A percentile compares a stretch with the other conserved stretches of the same genome.
These are phyloP conservation scores for Petrolisthes manimaculis DNA, from an alignment of 2,888 invertebrate species.

Conservation along the genomic window DNA sequence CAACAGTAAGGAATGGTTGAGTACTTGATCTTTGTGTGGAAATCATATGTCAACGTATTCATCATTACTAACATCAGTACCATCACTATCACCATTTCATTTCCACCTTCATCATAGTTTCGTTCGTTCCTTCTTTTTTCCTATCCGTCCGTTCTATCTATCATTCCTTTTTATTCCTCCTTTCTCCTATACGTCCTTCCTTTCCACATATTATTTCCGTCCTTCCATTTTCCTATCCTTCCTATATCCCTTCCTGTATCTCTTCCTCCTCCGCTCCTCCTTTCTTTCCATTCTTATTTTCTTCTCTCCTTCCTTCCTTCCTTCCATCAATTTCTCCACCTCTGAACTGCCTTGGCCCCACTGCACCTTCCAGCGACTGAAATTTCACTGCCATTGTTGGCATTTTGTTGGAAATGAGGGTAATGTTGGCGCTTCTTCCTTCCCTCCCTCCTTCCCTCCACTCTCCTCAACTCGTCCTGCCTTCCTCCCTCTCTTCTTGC, in stretches of 20 bases:
- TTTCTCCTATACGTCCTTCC: not conserved
- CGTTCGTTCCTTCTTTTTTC: not conserved
- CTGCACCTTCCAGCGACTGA: no score
- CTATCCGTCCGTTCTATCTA: not conserved
- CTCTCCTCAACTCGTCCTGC: not conserved
- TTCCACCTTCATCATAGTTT: not conserved
- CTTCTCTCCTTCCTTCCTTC: not conserved
- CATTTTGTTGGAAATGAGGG: no score
- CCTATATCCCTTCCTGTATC: conserved; percentile 10
- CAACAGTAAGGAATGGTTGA: no score
- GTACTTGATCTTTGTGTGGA: no score
- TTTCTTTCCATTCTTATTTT: not conserved
- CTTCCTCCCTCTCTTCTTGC: not conserved
- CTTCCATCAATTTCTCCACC: not conserved
- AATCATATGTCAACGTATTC: no score
- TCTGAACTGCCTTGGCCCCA: no score
- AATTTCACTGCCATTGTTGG: no score
- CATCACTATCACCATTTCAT: not conserved
- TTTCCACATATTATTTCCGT: not conserved
- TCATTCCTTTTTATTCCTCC: not conserved
- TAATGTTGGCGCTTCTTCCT: not conserved
- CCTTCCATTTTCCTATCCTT: not conserved
- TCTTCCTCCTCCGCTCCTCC: conserved; percentile 7
- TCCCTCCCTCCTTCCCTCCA: conserved; percentile 1
- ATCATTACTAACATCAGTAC: not conserved